Percentiles rank a stretch among this genome's conserved stretches.
Evolutionary conservation across 2,113 vertebrate species (phyloP).

Genomic region (Bufo bufo): DNA sequence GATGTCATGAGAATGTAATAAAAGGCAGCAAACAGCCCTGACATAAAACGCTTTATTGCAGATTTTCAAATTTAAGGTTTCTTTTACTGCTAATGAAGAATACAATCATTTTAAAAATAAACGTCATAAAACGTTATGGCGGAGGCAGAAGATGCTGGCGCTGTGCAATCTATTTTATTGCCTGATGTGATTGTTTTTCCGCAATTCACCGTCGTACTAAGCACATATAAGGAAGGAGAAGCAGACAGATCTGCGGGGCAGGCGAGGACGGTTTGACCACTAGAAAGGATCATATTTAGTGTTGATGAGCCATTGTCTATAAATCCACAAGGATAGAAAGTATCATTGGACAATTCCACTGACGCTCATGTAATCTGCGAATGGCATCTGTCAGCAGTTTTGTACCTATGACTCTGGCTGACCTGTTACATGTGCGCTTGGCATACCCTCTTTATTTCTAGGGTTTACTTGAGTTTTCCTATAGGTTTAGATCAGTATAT

Average conservation of each 20-base stretch:
- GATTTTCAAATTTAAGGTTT: conserved; percentile 53
- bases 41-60: conserved; percentile 55
- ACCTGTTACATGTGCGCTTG: too few relatives aligned
- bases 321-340: neutral
- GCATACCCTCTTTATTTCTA: too few relatives aligned
- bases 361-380: neutral
- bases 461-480: too few relatives aligned
- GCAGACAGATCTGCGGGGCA: neutral
- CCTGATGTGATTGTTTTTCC: neutral
- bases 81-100: conserved; percentile 54
- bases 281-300: neutral
- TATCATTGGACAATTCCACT: neutral
- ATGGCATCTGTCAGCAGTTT: too few relatives aligned
- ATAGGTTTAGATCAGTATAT: too few relatives aligned
- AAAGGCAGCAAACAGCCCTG: conserved; percentile 33
- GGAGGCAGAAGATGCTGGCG: conserved; percentile 14
- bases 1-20: conserved; percentile 39
- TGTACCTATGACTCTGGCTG: too few relatives aligned
- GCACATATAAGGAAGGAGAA: conserved; percentile 35
- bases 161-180: conserved; percentile 17
- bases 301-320: neutral
- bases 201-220: neutral
- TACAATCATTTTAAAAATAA: conserved; percentile 53
- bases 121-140: conserved; percentile 55
- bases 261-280: conserved; percentile 12